Evolutionary conservation across 1,140 invertebrate genomes (phyloP).

Genomic region (Druon quercuslanigerum): DNA sequence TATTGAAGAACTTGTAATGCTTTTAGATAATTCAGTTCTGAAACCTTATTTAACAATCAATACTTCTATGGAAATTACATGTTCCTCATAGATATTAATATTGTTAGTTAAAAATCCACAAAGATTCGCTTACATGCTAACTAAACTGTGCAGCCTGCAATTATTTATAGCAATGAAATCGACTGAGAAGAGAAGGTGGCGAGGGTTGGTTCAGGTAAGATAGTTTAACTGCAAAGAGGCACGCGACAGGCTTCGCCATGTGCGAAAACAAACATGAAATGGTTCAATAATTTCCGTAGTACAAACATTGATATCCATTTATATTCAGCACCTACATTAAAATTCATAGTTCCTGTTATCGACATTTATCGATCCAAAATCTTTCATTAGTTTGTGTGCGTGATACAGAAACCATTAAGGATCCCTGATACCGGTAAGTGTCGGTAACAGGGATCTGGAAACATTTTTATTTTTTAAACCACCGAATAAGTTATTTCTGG

Average conservation of each 20-base stretch:
- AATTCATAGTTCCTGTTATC: too few relatives aligned
- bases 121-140: too few relatives aligned
- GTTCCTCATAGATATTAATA: background rate
- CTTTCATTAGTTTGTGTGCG: too few relatives aligned
- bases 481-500: too few relatives aligned
- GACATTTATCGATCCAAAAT: too few relatives aligned
- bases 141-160: slow-evolving; percentile 33
- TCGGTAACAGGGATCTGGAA: too few relatives aligned
- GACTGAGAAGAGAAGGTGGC: slow-evolving; percentile 24
- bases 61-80: slow-evolving; percentile 43
- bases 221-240: slow-evolving; percentile 28
- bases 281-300: slow-evolving; percentile 11
- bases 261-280: slow-evolving; percentile 16
- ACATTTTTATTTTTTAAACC: too few relatives aligned
- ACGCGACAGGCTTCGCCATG: slow-evolving; percentile 16
- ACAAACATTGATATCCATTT: background rate
- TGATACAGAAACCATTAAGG: too few relatives aligned
- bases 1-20: too few relatives aligned
- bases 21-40: too few relatives aligned
- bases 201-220: slow-evolving; percentile 12
- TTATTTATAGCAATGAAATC: slow-evolving; percentile 45
- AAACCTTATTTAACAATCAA: slow-evolving; percentile 23
- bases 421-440: too few relatives aligned
- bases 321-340: too few relatives aligned
- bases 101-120: background rate